A percentile compares a stretch with the other conserved stretches of the same genome.
Evolutionary conservation across 2,113 vertebrate species (phyloP).

Genomic region (Chunga burmeisteri): DNA sequence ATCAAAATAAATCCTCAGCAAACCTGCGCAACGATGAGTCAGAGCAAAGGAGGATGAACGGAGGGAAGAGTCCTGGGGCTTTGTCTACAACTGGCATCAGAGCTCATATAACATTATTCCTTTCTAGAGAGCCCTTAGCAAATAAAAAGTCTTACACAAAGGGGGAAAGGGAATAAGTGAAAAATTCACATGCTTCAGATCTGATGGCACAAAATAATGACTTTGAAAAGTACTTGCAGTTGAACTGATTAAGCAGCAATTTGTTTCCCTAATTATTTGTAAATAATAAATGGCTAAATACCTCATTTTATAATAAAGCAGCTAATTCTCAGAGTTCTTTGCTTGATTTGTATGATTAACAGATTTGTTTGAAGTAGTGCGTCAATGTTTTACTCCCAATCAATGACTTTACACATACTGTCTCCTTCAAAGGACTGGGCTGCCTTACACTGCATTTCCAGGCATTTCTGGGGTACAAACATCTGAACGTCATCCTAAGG

Average conservation of each 20-base stretch:
- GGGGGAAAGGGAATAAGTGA: not conserved
- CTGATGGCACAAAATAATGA: not conserved
- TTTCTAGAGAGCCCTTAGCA: not conserved
- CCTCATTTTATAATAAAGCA: not conserved
- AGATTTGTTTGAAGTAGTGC: not conserved
- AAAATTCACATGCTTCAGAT: not conserved
- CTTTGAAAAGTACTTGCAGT: not conserved
- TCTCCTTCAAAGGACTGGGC: not conserved
- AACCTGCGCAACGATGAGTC: accelerated
- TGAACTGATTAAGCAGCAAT: conserved; percentile 5
- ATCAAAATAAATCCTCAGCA: not conserved
- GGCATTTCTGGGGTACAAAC: not conserved
- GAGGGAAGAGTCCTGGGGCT: not conserved
- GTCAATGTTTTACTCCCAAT: not conserved
- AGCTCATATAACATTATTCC: accelerated
- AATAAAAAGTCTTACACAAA: not conserved
- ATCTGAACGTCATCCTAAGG: accelerated
- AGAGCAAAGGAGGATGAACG: not conserved
- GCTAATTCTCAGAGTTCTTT: not conserved
- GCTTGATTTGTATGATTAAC: not conserved
- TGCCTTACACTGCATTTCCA: not conserved
- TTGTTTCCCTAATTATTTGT: conserved; percentile 33
- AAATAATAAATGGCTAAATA: conserved; percentile 12
- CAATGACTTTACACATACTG: not conserved
- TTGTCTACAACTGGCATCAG: accelerated